Conservation (phyloP, 2,888 invertebrate species). For the Lordiphosa andalusiaca region DNA sequence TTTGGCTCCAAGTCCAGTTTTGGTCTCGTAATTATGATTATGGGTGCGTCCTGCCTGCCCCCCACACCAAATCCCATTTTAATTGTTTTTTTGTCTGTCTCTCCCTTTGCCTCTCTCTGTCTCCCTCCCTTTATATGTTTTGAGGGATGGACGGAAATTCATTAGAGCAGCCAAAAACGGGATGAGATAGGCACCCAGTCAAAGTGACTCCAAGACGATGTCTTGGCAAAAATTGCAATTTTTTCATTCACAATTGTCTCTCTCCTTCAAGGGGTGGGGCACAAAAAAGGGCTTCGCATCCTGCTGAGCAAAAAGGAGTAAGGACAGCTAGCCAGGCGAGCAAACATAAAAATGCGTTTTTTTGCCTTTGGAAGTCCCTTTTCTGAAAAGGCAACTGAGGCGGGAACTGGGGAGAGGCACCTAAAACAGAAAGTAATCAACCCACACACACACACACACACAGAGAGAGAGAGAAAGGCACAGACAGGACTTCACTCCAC, state of each 20-base stretch:
- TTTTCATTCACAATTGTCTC: constrained; percentile 64
- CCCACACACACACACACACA: constrained; percentile 54
- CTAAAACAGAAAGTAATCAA: constrained; percentile 74
- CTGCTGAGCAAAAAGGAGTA: constrained; percentile 47
- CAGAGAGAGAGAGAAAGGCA: constrained; percentile 11
- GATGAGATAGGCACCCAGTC: constrained; percentile 46
- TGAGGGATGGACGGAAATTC: constrained; percentile 69
- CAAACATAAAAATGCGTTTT: constrained; percentile 75
- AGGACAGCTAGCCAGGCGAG: constrained; percentile 66
- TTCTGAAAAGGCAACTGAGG: constrained; percentile 28
- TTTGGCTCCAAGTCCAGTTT: constrained; percentile 30
- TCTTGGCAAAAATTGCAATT: constrained; percentile 75
- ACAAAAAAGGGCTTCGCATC: constrained; percentile 50
- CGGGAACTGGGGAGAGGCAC: constrained; percentile 48
- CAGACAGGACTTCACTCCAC: constrained; percentile 45
- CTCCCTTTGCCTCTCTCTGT: neutral
- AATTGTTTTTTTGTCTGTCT: constrained; percentile 59
- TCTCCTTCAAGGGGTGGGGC: constrained; percentile 33
- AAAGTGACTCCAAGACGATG: constrained; percentile 70
- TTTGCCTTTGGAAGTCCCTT: constrained; percentile 63
- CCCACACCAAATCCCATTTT: constrained; percentile 55
- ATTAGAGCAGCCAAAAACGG: constrained; percentile 63
- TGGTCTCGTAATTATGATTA: constrained; percentile 68
- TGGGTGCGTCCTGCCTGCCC: constrained; percentile 56
- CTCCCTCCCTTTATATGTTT: constrained; percentile 14